These are phyloP conservation scores for Drosophila tanythrix DNA, from an alignment of 2,888 invertebrate species.

Conservation along the genomic window DNA sequence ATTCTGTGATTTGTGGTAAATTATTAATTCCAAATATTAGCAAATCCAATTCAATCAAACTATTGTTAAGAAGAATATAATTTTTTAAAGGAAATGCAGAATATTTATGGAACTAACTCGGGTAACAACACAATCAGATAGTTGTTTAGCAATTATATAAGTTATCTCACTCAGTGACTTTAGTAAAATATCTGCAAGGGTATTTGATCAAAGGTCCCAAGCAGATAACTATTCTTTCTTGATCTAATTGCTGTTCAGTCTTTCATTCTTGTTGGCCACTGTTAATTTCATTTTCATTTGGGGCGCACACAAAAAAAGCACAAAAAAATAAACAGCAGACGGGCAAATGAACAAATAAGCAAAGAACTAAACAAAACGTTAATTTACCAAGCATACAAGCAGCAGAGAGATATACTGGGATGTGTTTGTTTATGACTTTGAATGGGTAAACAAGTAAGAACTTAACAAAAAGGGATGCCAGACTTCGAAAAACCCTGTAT, in stretches of 20 bases:
- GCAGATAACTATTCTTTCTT: not conserved
- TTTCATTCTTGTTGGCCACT: slow-evolving; percentile 35
- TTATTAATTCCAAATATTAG: not conserved
- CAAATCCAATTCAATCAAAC: not conserved
- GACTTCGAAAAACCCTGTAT: slow-evolving; percentile 25
- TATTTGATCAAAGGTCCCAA: slow-evolving; percentile 7
- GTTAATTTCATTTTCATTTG: slow-evolving; percentile 69
- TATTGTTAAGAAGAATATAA: not conserved
- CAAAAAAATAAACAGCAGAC: slow-evolving; percentile 40
- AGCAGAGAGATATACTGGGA: slow-evolving; percentile 31
- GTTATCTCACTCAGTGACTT: not conserved
- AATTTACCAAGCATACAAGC: slow-evolving; percentile 60
- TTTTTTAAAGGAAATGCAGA: not conserved
- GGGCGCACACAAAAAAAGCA: slow-evolving; percentile 34
- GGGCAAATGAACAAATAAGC: slow-evolving; percentile 73
- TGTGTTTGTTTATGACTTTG: slow-evolving; percentile 50
- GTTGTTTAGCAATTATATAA: not conserved
- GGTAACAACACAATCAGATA: not conserved
- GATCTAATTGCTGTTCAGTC: slow-evolving; percentile 41
- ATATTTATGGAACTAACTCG: not conserved
- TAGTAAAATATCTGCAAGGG: not conserved
- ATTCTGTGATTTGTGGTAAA: not conserved
- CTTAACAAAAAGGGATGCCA: not conserved
- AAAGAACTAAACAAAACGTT: slow-evolving; percentile 69
- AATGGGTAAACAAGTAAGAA: slow-evolving; percentile 48